Evolutionary conservation across 2,113 vertebrate species (phyloP).

Genomic region (Acinonyx jubatus): DNA sequence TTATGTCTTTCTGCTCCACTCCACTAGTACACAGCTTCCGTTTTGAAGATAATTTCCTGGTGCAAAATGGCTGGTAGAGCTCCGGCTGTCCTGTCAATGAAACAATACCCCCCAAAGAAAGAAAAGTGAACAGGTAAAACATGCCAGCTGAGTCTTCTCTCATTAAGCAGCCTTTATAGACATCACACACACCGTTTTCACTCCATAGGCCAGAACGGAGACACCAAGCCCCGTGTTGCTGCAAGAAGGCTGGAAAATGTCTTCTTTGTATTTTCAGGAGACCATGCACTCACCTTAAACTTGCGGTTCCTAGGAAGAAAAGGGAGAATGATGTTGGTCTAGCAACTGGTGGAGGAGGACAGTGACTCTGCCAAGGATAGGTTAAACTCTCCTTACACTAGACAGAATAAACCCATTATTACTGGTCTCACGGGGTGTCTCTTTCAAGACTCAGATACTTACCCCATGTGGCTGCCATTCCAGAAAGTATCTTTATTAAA

Average conservation of each 20-base stretch:
- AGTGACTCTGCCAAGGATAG: background rate
- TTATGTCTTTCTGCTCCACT: background rate
- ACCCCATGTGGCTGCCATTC: background rate
- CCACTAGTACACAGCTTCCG: background rate
- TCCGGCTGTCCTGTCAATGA: background rate
- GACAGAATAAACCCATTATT: background rate
- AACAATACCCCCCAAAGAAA: background rate
- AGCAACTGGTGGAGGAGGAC: background rate
- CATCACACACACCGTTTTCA: background rate
- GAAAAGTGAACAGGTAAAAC: background rate
- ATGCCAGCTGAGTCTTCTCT: background rate
- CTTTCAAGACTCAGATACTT: background rate
- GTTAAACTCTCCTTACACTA: background rate
- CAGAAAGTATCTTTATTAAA: slow-evolving; percentile 13
- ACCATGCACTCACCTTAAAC: background rate
- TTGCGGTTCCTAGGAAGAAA: background rate
- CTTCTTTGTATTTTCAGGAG: background rate
- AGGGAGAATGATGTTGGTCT: background rate
- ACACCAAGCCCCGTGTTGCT: background rate
- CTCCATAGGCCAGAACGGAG: background rate
- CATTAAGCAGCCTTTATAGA: background rate
- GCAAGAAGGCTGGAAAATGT: background rate
- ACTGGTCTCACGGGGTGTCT: background rate
- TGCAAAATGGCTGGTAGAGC: background rate
- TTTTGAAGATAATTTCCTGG: background rate